These are phyloP conservation scores for Calcarius lapponicus DNA, from an alignment of 2,797 vertebrate genomes.

Conservation along the genomic window DNA sequence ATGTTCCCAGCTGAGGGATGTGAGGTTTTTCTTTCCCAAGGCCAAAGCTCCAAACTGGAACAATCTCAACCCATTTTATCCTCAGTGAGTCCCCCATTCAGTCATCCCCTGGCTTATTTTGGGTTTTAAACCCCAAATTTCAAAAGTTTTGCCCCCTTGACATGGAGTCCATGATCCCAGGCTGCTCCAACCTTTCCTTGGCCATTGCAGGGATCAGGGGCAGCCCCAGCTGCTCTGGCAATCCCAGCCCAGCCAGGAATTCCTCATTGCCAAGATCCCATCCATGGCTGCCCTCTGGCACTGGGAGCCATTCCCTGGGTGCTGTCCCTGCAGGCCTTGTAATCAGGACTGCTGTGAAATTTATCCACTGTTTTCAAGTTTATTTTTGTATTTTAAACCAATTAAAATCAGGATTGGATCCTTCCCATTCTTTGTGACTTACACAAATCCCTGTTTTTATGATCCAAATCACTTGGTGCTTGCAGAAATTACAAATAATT, in stretches of 20 bases:
- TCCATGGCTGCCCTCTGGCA: neutral
- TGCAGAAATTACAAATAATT: neutral
- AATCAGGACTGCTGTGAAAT: neutral
- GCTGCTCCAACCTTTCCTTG: rapidly evolving
- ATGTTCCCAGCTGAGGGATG: neutral
- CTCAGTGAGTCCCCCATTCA: no score
- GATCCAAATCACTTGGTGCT: no score
- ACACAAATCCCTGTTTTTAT: neutral
- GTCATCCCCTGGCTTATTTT: rapidly evolving
- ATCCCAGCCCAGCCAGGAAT: neutral
- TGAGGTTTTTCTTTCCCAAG: neutral
- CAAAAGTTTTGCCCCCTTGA: neutral
- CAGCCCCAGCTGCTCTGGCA: neutral
- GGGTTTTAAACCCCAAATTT: neutral
- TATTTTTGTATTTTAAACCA: neutral
- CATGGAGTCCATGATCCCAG: neutral
- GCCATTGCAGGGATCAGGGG: neutral
- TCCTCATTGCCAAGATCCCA: neutral
- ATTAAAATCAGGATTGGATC: neutral
- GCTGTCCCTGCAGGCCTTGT: neutral
- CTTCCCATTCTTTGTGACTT: no score
- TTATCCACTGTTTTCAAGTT: neutral
- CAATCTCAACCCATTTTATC: neutral
- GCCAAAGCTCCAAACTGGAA: rapidly evolving
- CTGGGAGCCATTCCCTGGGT: rapidly evolving